Evolutionary conservation across 2,888 invertebrate species (phyloP).

Genomic region (Boloria euphrosyne): DNA sequence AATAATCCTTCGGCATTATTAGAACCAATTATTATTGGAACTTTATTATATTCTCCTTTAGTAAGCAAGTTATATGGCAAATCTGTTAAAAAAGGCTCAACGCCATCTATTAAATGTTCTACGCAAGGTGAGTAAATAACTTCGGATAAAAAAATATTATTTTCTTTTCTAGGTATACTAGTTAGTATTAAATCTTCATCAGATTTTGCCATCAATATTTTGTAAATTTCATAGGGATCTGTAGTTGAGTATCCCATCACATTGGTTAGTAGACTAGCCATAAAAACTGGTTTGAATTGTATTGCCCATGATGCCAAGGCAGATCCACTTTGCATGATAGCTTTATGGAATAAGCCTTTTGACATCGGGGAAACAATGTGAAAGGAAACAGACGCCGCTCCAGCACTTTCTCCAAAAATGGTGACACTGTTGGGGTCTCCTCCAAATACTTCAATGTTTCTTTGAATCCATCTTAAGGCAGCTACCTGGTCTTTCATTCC

Average conservation of each 20-base stretch:
- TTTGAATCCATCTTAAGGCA: slow-evolving; percentile 63
- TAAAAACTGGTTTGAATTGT: slow-evolving; percentile 60
- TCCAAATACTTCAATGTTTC: slow-evolving; percentile 61
- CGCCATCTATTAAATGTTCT: slow-evolving; percentile 59
- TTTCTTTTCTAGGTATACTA: slow-evolving; percentile 58
- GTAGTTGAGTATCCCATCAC: slow-evolving; percentile 56
- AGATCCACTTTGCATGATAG: slow-evolving; percentile 69
- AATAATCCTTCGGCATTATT: slow-evolving; percentile 63
- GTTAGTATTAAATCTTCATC: slow-evolving; percentile 59
- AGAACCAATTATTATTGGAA: slow-evolving; percentile 65
- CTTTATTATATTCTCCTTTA: slow-evolving; percentile 60
- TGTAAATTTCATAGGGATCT: slow-evolving; percentile 58
- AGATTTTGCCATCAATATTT: slow-evolving; percentile 57
- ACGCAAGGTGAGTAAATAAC: slow-evolving; percentile 62
- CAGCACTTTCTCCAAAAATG: slow-evolving; percentile 71
- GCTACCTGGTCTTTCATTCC: slow-evolving; percentile 69
- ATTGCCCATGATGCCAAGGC: slow-evolving; percentile 60
- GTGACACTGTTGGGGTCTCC: slow-evolving; percentile 66
- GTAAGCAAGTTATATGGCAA: slow-evolving; percentile 54
- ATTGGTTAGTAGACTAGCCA: slow-evolving; percentile 62
- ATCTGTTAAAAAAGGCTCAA: slow-evolving; percentile 64
- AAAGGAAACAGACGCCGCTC: slow-evolving; percentile 61
- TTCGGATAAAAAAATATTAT: slow-evolving; percentile 56
- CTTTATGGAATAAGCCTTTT: slow-evolving; percentile 67
- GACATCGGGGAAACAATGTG: slow-evolving; percentile 68